phyloP scores from a whole-genome alignment of 1,140 invertebrate species.

The Mycetomoellerius zeteki region DNA sequence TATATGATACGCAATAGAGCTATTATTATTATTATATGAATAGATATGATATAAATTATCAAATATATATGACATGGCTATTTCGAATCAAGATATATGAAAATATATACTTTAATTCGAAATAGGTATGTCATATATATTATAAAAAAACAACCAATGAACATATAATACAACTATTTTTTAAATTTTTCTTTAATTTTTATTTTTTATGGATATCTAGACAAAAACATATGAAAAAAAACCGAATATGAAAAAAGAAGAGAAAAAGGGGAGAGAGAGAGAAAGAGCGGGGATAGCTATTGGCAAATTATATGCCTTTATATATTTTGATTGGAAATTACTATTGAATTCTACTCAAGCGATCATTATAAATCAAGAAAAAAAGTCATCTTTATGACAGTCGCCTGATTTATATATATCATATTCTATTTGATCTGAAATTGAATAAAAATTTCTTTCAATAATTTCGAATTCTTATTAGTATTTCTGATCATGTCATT shows the following conservation, averaged over 20 bases:
- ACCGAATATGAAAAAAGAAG: background rate
- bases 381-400: conserved; percentile 19
- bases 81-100: background rate
- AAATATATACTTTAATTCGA: background rate
- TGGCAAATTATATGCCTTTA: conserved; percentile 63
- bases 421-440: conserved; percentile 66
- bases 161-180: conserved; percentile 6
- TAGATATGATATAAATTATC: background rate
- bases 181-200: too few relatives aligned
- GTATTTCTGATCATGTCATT: conserved; percentile 8
- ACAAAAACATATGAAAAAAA: background rate
- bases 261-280: background rate
- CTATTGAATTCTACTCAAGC: conserved; percentile 72
- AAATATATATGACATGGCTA: conserved; percentile 4
- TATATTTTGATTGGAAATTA: conserved; percentile 71
- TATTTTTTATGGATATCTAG: background rate
- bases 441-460: background rate
- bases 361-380: conserved; percentile 4
- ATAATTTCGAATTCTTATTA: conserved; percentile 38
- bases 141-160: background rate
- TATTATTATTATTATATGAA: conserved; percentile 1
- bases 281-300: background rate
- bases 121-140: background rate
- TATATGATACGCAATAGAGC: background rate
- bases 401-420: conserved; percentile 62